Percentiles rank a stretch among this genome's conserved stretches.
Conservation (phyloP, 2,797 vertebrate genomes). For the Petrocephalus schoutedeni region DNA sequence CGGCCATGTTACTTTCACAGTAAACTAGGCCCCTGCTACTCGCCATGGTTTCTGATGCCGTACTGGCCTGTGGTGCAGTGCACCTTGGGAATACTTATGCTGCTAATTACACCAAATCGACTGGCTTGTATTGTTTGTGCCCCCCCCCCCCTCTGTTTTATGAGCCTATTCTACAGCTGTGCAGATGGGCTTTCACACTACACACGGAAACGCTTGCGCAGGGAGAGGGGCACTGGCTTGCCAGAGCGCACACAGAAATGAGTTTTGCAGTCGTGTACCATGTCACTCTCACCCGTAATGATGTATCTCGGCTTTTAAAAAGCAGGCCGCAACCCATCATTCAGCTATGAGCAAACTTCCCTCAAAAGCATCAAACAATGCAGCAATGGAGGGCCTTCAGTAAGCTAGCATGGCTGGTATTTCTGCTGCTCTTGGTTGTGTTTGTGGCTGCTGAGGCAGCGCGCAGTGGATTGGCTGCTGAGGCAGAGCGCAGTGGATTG, state of each 20-base stretch:
- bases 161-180: background rate
- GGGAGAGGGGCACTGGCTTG: background rate
- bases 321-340: background rate
- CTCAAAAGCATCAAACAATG: background rate
- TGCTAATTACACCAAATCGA: background rate
- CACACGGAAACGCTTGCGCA: background rate
- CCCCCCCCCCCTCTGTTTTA: background rate
- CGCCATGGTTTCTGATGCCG: background rate
- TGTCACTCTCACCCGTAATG: background rate
- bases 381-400: background rate
- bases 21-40: background rate
- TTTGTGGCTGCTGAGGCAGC: background rate
- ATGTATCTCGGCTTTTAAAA: background rate
- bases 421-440: slow-evolving; percentile 1
- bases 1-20: background rate
- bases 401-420: background rate
- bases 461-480: too few species aligned
- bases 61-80: background rate
- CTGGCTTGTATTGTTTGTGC: background rate
- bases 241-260: background rate
- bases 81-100: background rate
- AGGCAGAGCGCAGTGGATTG: too few species aligned
- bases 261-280: background rate
- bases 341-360: background rate
- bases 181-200: background rate